phyloP scores from a whole-genome alignment of 2,888 invertebrate species.

The Drosophila bunnanda region DNA sequence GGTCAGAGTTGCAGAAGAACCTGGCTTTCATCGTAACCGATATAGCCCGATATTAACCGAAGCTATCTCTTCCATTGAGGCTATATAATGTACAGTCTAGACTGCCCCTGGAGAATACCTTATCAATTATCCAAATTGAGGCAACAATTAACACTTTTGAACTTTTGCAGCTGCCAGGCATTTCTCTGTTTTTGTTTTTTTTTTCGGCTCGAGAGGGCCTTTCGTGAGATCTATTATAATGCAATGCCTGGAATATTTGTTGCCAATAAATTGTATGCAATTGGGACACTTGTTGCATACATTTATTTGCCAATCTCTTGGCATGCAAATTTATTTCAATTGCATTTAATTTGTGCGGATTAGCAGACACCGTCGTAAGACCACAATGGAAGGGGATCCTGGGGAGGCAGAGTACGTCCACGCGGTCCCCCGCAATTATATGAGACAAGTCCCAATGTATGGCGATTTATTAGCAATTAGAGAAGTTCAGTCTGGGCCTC shows the following conservation, averaged over 20 bases:
- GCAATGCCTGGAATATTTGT: constrained; percentile 53
- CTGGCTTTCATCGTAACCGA: neutral
- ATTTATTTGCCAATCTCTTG: constrained; percentile 59
- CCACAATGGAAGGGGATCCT: constrained; percentile 8
- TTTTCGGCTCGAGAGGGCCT: neutral
- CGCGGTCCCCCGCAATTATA: constrained; percentile 19
- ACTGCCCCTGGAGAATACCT: constrained; percentile 20
- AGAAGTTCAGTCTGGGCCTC: constrained; percentile 44
- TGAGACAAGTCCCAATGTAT: constrained; percentile 50
- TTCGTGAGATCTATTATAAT: constrained; percentile 1
- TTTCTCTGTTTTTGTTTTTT: neutral
- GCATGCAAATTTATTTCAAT: constrained; percentile 76
- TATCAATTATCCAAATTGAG: constrained; percentile 73
- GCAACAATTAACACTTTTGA: constrained; percentile 75
- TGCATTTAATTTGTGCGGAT: constrained; percentile 76
- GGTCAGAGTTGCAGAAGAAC: neutral
- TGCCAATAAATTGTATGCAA: constrained; percentile 78
- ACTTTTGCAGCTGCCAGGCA: constrained; percentile 50
- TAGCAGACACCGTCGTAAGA: constrained; percentile 55
- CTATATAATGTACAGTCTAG: constrained; percentile 25
- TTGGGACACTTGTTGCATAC: constrained; percentile 74
- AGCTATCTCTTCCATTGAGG: neutral
- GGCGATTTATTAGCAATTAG: constrained; percentile 70
- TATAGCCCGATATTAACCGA: neutral
- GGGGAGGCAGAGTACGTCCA: neutral